A percentile compares a stretch with the other conserved stretches of the same genome.
phyloP scores from a whole-genome alignment of 2,888 invertebrate genomes.

The Adelphocoris suturalis region DNA sequence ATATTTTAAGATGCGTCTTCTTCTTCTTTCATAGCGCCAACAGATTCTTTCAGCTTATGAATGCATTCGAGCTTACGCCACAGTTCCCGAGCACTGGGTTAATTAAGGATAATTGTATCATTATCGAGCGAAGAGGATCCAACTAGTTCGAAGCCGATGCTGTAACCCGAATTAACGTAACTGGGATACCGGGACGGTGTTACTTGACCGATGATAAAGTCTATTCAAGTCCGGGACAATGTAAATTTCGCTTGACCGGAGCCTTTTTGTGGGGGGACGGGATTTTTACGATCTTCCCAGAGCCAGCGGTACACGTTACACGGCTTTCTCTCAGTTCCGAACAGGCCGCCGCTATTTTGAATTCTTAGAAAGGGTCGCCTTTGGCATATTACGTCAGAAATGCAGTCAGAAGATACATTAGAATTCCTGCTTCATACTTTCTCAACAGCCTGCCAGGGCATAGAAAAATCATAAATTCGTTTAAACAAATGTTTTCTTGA shows the following conservation, averaged over 20 bases:
- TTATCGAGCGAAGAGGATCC: neutral
- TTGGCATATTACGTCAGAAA: no score
- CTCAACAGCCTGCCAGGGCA: no score
- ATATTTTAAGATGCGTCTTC: no score
- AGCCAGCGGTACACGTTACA: slow-evolving; percentile 80
- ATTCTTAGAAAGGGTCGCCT: neutral
- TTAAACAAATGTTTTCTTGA: no score
- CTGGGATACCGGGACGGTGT: neutral
- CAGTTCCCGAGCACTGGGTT: no score
- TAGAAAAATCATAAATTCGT: no score
- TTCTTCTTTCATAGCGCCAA: no score
- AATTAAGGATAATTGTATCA: neutral
- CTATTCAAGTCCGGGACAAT: neutral
- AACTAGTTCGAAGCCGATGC: neutral
- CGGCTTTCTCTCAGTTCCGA: slow-evolving; percentile 34
- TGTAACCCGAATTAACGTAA: neutral
- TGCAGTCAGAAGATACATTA: no score
- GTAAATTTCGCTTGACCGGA: neutral
- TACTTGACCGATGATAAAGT: neutral
- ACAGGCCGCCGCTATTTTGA: neutral
- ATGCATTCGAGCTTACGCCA: no score
- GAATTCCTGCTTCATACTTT: no score
- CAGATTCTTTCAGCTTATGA: no score
- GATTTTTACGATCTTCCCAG: neutral
- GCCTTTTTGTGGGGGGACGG: neutral